Evolutionary conservation across 2,888 invertebrate species (phyloP).

Genomic region (Netelia virgata): DNA sequence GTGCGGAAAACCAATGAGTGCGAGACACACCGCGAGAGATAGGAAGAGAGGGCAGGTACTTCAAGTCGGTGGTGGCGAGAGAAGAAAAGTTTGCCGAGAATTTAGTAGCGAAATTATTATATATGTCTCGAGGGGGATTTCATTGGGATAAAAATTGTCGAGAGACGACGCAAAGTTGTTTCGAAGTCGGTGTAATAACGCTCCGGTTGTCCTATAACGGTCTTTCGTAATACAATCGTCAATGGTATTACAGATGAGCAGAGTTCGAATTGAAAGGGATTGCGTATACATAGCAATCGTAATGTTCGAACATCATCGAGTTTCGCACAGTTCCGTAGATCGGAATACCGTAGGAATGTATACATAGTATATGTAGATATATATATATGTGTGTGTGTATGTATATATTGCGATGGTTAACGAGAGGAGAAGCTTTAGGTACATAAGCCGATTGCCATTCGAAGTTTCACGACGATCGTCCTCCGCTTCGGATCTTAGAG

Average conservation of each 20-base stretch:
- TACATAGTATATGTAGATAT: neutral
- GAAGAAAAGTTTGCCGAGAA: slow-evolving; percentile 33
- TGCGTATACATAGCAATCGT: neutral
- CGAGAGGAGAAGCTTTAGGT: slow-evolving; percentile 23
- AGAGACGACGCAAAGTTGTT: slow-evolving; percentile 23
- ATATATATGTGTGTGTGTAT: neutral
- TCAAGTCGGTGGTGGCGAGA: slow-evolving; percentile 8
- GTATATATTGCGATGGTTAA: neutral
- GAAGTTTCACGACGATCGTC: slow-evolving; percentile 53
- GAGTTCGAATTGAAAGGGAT: neutral
- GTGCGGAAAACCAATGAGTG: slow-evolving; percentile 47
- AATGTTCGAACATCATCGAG: slow-evolving; percentile 12
- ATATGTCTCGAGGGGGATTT: slow-evolving; percentile 15
- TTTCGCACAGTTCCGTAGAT: slow-evolving; percentile 8
- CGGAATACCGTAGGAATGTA: neutral
- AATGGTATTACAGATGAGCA: slow-evolving; percentile 10
- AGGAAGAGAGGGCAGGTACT: neutral
- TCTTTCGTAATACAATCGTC: slow-evolving; percentile 29
- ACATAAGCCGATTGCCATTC: slow-evolving; percentile 60
- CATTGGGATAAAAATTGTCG: slow-evolving; percentile 1
- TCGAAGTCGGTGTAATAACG: neutral
- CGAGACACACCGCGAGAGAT: slow-evolving; percentile 17
- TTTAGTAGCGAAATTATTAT: slow-evolving; percentile 8
- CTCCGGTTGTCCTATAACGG: too few species aligned
- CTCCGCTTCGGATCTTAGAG: slow-evolving; percentile 34